Conservation (phyloP, 1,140 invertebrate genomes). For the Chironomus striatipennis region DNA sequence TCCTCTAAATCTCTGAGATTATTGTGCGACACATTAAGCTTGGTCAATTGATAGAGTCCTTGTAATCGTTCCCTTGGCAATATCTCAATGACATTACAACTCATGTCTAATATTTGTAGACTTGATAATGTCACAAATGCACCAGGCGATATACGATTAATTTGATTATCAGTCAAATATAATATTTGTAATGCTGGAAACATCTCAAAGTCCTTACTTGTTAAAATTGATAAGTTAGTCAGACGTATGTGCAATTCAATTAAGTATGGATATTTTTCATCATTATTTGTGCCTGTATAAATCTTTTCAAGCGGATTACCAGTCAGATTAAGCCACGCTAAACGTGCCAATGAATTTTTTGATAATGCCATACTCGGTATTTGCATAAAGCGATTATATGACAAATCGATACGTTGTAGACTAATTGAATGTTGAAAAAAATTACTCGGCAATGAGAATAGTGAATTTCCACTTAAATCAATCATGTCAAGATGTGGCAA, state of each 20-base stretch:
- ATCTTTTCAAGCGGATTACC: conserved; percentile 68
- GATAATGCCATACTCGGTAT: conserved; percentile 72
- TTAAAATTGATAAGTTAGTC: conserved; percentile 77
- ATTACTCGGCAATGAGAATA: conserved; percentile 69
- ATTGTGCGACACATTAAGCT: conserved; percentile 77
- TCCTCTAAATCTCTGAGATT: conserved; percentile 71
- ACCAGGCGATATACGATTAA: conserved; percentile 72
- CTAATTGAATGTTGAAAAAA: conserved; percentile 65
- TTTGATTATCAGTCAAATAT: conserved; percentile 63
- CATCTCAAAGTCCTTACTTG: conserved; percentile 80
- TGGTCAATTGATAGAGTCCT: conserved; percentile 59
- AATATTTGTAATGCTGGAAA: conserved; percentile 70
- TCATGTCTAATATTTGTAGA: conserved; percentile 71
- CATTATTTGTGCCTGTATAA: conserved; percentile 31
- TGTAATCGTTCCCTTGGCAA: conserved; percentile 75
- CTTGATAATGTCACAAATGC: conserved; percentile 69
- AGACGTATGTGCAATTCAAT: conserved; percentile 71
- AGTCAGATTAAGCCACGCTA: conserved; percentile 70
- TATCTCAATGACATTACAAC: conserved; percentile 73
- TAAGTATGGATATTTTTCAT: conserved; percentile 54
- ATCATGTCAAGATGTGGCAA: conserved; percentile 60
- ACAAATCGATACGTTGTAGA: conserved; percentile 66
- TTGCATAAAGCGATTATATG: conserved; percentile 69
- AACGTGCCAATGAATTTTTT: conserved; percentile 57
- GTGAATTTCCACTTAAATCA: conserved; percentile 63